Evolutionary conservation across 2,113 vertebrate species (phyloP), one percentile per base, ranked within the genome.

Genomic region (Limanda limanda): DNA sequence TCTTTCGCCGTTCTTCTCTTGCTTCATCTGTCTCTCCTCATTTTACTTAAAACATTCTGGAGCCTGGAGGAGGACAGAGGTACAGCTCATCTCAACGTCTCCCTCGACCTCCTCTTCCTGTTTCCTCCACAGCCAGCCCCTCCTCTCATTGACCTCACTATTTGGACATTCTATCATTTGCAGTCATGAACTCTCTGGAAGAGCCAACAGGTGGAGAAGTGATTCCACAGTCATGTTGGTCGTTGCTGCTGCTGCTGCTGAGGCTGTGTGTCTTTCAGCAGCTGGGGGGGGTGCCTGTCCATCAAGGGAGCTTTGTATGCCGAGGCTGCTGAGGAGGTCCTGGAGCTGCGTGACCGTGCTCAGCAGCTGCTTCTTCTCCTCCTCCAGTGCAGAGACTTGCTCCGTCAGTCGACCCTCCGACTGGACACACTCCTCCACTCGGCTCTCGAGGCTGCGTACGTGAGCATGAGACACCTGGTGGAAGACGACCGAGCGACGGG

Each of bases 361-460:
- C 76, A 93, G 91, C 61, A 98, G 91, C 37, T 94, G 90, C 0
- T 91, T 62, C 78, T 95, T 89, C 86, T 99, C 97, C 83, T 94
- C 91, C 87, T 98, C 95, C 31, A 99, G 90, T 0, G 88, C 71
- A 2, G 87, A 88, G 20, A 96, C 86, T 1, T 95, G 94, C 80
- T 96, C 94, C 80, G 92, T 96, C 88, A 99, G 83, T 71, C 83
- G 94, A 59, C 85, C 76, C 85, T 99, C 96, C 0, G 86, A 96
- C 86, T 84, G 88, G 74, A 94, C 78, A 57, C 98, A 87, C 56
- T 84, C 90, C 78, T 97, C 95, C 15, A 97, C 85, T 0, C 91
- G 95, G 18, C 93, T 91, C 90, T 99, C 95, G 14, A 99, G 94
- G 81, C 91, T 95, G 77, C 94, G 95, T 79, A 98, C 96, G 67